Evolutionary conservation across 2,888 invertebrate genomes (phyloP).

Genomic region (Cataglyphis livida): DNA sequence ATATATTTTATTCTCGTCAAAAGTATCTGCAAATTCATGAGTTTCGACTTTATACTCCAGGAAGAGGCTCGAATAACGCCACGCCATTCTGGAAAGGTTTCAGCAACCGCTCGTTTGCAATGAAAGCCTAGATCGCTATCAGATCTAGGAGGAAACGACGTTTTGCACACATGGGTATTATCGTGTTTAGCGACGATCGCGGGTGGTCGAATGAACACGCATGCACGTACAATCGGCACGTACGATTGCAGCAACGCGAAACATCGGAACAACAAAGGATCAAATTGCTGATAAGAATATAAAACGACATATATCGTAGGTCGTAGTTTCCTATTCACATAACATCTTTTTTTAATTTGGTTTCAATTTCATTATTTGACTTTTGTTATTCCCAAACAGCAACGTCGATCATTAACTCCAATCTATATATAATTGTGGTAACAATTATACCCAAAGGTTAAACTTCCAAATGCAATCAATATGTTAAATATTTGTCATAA

Average conservation of each 20-base stretch:
- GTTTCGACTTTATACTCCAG: background rate
- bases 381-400: background rate
- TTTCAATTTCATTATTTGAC: background rate
- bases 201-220: constrained; percentile 63
- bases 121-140: constrained; percentile 45
- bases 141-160: constrained; percentile 60
- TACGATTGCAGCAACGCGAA: constrained; percentile 58
- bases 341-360: background rate
- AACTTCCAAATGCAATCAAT: background rate
- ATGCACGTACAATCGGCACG: constrained; percentile 55
- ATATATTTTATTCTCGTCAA: background rate
- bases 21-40: constrained; percentile 30
- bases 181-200: constrained; percentile 62
- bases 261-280: constrained; percentile 61
- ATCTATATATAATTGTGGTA: background rate
- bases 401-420: background rate
- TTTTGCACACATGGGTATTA: constrained; percentile 50
- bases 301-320: constrained; percentile 1
- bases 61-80: constrained; percentile 13
- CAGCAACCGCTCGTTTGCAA: constrained; percentile 27
- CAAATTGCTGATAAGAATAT: constrained; percentile 59
- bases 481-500: background rate
- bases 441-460: background rate
- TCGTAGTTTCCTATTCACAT: background rate
- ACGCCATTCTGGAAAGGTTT: constrained; percentile 24